These are phyloP conservation scores for Lacerta bilineata DNA, from an alignment of 2,797 vertebrate genomes.

Conservation along the genomic window DNA sequence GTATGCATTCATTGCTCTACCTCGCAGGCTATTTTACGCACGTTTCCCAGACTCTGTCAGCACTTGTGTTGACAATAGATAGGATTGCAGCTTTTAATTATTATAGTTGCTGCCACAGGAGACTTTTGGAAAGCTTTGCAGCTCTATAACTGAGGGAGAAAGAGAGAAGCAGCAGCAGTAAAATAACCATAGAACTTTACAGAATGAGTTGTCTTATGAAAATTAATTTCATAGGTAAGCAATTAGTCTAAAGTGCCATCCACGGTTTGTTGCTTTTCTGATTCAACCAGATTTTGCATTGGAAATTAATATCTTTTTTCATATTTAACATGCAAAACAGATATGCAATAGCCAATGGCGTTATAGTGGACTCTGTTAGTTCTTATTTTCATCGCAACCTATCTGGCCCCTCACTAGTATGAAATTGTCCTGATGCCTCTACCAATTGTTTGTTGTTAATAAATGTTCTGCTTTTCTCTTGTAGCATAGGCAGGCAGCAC, in stretches of 20 bases:
- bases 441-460: background rate
- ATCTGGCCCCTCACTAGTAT: background rate
- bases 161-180: background rate
- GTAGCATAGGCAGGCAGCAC: background rate
- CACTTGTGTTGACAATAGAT: background rate
- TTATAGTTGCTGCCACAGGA: background rate
- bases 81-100: constrained; percentile 9
- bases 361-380: background rate
- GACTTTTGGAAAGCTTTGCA: background rate
- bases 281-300: background rate
- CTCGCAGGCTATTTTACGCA: background rate
- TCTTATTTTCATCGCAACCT: background rate
- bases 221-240: background rate
- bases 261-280: background rate
- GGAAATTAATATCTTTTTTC: background rate
- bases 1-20: background rate
- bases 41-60: background rate
- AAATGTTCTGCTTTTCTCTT: background rate
- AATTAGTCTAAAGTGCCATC: background rate
- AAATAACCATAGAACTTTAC: background rate
- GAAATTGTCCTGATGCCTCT: background rate
- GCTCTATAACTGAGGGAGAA: background rate
- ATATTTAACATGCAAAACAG: background rate
- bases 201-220: background rate
- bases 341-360: background rate